phyloP scores from a whole-genome alignment of 2,113 vertebrate species.

The Cricetomys ansorgei region DNA sequence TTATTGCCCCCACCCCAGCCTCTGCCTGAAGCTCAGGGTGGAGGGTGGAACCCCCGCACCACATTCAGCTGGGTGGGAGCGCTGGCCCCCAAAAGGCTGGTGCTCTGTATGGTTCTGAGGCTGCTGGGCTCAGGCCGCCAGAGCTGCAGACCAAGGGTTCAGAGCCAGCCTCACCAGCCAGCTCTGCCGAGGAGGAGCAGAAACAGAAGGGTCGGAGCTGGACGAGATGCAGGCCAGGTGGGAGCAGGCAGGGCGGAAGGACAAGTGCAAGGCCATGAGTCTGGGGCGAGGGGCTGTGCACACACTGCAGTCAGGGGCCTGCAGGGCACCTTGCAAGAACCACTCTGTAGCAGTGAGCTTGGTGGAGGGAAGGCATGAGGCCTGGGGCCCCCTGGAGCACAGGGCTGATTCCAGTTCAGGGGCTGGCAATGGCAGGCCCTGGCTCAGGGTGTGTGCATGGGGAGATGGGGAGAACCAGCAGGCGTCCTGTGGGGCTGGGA shows the following conservation, averaged over 20 bases:
- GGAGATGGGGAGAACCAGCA: not conserved
- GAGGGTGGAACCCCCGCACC: not conserved
- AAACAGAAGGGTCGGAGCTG: not conserved
- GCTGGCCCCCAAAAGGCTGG: not conserved
- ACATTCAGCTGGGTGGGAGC: not conserved
- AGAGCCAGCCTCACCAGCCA: not conserved
- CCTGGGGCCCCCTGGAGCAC: not conserved
- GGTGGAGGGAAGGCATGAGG: not conserved
- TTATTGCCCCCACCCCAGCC: constrained; percentile 52
- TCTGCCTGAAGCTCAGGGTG: not conserved
- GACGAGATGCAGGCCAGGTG: constrained; percentile 56
- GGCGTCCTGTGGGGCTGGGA: not conserved
- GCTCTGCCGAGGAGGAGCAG: not conserved
- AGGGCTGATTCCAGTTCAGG: not conserved
- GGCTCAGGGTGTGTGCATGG: not conserved
- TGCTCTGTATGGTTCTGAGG: not conserved
- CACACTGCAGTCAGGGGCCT: not conserved
- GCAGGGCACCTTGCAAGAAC: not conserved
- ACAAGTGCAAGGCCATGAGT: not conserved
- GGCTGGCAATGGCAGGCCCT: not conserved
- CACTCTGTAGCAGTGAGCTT: not conserved
- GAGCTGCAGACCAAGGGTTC: not conserved
- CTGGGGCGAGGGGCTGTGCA: not conserved
- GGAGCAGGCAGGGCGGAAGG: constrained; percentile 16
- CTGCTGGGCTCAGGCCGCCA: not conserved